Evolutionary conservation across 2,888 invertebrate genomes (phyloP).

Genomic region (Paralinhomoeus sp.): DNA sequence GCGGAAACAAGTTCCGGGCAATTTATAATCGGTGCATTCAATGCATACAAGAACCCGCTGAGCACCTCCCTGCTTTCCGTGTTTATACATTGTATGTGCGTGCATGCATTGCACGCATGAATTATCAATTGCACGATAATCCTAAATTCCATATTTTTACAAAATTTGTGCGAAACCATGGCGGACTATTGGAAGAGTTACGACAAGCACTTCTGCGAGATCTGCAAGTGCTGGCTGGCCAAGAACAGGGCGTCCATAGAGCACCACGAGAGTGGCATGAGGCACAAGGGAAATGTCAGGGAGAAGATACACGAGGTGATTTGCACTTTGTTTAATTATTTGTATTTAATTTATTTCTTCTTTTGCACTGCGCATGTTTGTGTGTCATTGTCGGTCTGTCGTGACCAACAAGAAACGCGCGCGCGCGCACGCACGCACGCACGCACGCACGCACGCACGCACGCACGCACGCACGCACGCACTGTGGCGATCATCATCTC

Average conservation of each 20-base stretch:
- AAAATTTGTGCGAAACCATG: not conserved
- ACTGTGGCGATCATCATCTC: no score
- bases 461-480: no score
- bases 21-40: no score
- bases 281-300: not conserved
- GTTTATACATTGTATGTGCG: no score
- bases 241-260: not conserved
- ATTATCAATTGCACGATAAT: no score
- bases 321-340: not conserved
- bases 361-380: not conserved
- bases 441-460: no score
- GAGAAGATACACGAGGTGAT: not conserved
- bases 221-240: constrained; percentile 3
- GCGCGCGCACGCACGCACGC: not conserved
- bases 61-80: no score
- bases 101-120: no score
- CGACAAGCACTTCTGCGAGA: constrained; percentile 2
- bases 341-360: not conserved
- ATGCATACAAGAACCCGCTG: no score
- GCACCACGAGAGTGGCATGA: not conserved
- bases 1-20: no score
- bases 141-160: no score
- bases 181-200: not conserved
- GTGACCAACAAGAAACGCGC: not conserved
- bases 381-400: not conserved